Percentiles rank a stretch among this genome's conserved stretches.
Conservation (phyloP, 2,888 invertebrate species). For the Ctenicera cuprea region DNA sequence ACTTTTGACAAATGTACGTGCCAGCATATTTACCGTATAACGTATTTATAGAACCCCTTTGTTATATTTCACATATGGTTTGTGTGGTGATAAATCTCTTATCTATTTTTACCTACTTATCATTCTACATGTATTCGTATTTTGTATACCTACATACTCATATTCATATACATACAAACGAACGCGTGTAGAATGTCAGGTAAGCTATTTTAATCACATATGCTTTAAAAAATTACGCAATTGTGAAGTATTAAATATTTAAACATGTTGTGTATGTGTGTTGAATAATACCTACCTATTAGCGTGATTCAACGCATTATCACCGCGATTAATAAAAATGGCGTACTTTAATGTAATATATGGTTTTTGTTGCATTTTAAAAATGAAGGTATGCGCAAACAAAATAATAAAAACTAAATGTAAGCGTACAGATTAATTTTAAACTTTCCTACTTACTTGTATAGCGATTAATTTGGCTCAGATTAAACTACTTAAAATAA, state of each 20-base stretch:
- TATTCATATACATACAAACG: background rate
- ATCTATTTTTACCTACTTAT: slow-evolving; percentile 26
- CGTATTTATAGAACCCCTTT: slow-evolving; percentile 5
- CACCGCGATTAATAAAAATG: too few species aligned
- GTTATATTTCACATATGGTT: slow-evolving; percentile 28
- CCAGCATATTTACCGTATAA: background rate
- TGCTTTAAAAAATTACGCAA: background rate
- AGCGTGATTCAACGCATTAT: background rate
- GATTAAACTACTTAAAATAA: too few species aligned
- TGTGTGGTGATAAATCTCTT: slow-evolving; percentile 34
- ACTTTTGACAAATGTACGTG: background rate
- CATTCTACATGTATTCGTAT: slow-evolving; percentile 8
- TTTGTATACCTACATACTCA: slow-evolving; percentile 11
- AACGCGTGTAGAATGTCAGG: background rate
- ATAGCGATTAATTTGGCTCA: too few species aligned
- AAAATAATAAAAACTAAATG: too few species aligned
- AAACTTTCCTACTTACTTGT: too few species aligned
- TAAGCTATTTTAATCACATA: background rate
- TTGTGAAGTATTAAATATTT: background rate
- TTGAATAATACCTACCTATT: background rate
- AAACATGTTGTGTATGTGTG: background rate
- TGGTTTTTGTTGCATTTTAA: too few species aligned
- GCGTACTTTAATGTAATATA: too few species aligned
- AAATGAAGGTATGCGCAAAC: too few species aligned
- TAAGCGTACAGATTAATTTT: too few species aligned